A percentile compares a stretch with the other conserved stretches of the same genome.
Evolutionary conservation across 2,113 vertebrate species (phyloP).

Genomic region (Tympanuchus pallidicinctus): DNA sequence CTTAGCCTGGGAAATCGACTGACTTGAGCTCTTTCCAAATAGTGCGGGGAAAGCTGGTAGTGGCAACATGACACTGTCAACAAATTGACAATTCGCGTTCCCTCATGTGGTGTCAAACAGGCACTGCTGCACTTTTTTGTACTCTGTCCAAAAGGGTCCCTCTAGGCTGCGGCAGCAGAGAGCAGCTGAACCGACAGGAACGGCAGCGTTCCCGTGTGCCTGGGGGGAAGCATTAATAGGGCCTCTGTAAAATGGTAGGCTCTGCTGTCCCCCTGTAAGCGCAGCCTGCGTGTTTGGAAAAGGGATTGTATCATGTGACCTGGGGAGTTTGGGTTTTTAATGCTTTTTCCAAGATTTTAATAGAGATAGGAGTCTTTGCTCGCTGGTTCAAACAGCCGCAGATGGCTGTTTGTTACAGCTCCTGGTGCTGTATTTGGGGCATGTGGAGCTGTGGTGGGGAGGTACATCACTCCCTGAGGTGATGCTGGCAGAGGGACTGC

Average conservation of each 20-base stretch:
- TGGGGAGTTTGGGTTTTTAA: neutral
- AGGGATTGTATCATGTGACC: rapidly evolving
- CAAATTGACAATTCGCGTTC: conserved; percentile 69
- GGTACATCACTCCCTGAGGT: neutral
- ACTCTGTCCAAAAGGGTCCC: conserved; percentile 17
- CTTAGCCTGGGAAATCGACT: conserved; percentile 31
- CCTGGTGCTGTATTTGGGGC: neutral
- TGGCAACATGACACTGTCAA: conserved; percentile 65
- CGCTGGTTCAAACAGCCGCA: neutral
- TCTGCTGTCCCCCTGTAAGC: neutral
- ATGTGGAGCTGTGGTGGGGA: neutral
- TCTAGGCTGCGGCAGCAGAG: neutral
- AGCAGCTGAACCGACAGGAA: neutral
- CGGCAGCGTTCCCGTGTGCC: neutral
- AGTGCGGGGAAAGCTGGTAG: conserved; percentile 26
- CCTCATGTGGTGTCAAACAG: conserved; percentile 58
- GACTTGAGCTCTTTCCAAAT: conserved; percentile 60
- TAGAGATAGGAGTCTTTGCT: neutral
- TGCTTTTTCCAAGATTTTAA: neutral
- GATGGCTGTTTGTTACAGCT: neutral
- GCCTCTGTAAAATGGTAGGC: neutral
- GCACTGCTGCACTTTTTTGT: neutral
- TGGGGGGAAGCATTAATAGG: neutral
- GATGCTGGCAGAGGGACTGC: neutral
- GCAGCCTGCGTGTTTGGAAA: neutral